phyloP scores from a whole-genome alignment of 92 coral and sea anemone species.

The Hydrozoanthus gracilis region DNA sequence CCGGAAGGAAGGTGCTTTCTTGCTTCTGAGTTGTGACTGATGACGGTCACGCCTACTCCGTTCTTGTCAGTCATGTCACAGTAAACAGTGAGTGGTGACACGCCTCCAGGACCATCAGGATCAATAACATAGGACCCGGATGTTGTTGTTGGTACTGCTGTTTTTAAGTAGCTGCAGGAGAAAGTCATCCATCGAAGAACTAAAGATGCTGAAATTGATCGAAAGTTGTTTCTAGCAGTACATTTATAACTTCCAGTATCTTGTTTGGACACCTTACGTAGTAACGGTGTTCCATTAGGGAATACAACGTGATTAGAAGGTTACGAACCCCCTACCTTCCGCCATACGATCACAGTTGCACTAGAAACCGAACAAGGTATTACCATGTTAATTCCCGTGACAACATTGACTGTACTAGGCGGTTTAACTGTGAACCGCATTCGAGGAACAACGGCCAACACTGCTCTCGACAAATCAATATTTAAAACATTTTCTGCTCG shows the following conservation, averaged over 20 bases:
- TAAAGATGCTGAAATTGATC: conserved; percentile 27
- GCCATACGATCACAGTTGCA: background rate
- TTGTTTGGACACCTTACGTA: background rate
- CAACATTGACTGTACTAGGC: too few relatives aligned
- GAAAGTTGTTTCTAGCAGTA: conserved; percentile 21
- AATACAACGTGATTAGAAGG: conserved; percentile 12
- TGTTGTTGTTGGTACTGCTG: background rate
- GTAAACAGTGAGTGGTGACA: conserved; percentile 37
- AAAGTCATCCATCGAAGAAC: background rate
- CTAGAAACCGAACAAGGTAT: conserved; percentile 26
- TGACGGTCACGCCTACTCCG: conserved; percentile 57
- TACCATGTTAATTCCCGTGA: too few relatives aligned
- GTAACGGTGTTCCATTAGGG: conserved; percentile 47
- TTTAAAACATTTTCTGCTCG: conserved; percentile 30
- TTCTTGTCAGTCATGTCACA: conserved; percentile 65
- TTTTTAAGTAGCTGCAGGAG: conserved; percentile 32
- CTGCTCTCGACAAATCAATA: background rate
- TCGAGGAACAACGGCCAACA: conserved; percentile 7
- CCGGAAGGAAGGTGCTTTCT: conserved; percentile 25
- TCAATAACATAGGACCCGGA: conserved; percentile 43
- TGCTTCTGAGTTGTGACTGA: conserved; percentile 58
- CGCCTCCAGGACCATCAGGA: conserved; percentile 51
- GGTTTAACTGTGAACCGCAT: conserved; percentile 35
- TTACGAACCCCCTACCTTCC: background rate
- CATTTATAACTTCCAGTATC: conserved; percentile 38